Base-by-base conservation (phyloP, 2,888 invertebrate genomes). In the Plagodis pulveraria region DNA sequence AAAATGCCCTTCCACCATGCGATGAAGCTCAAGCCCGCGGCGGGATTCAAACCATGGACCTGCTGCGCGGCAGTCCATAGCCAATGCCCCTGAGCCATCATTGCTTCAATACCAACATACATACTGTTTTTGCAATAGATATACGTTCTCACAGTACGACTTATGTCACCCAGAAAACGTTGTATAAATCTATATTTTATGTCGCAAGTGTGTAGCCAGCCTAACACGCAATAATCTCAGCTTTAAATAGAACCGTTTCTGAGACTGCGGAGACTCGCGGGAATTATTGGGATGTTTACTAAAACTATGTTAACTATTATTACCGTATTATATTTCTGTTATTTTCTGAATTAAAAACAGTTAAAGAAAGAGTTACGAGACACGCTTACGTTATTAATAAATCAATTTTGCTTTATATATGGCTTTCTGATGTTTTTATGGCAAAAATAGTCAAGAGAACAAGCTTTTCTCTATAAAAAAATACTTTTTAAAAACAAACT, bases 211-310 rank as follows among this genome's bases (percentile, higher is more conserved):
- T 72, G 59, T 0, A 56, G 10, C 41, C 33, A 35, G 56, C 81
- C 68, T 76, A 65, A 63, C 10, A 35, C 46, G 33, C 59, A 67
- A 56, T 72, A 71, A 73, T 77, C 73, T 73, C 66, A 43, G 63
- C 71, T 71, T 59, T 67, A 76, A 79, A 78, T 80, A 80, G 74
- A 72, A 56, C 53, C 44, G 70, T 74, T 77, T 71, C 73, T 70
- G 71, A 78, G 78, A 79, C 77, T 70, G 72, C 69, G 67, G 65
- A 63, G 64, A 60, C 58, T 56, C 68, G 53, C 62, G 67, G 65
- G 72, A 78, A 74, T 77, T 76, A 80, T 78, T 74, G 65, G 73
- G 62, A 67, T 71, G 69, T 69, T 65, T 68, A 67, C 55, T 62
- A 67, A 69, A 77, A 74, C 75, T 77, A 68, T 70, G 67, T 69